Percentiles rank a stretch among this genome's conserved stretches.
phyloP scores from a whole-genome alignment of 2,888 invertebrate genomes.

The Oithona nana region DNA sequence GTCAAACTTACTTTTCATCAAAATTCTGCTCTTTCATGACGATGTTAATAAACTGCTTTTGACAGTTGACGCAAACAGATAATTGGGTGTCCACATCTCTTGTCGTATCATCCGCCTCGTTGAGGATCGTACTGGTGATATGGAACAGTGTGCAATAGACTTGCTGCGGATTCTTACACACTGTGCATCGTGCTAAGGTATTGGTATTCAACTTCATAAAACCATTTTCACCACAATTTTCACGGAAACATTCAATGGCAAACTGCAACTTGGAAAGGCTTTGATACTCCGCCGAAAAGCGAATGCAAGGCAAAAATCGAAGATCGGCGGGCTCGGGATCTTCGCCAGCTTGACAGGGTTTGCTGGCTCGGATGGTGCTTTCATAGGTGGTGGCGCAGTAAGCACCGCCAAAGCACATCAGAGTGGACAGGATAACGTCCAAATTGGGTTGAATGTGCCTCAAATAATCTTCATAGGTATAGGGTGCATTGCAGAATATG shows the following conservation, averaged over 20 bases:
- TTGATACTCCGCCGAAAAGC: conserved; percentile 5
- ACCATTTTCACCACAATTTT: conserved; percentile 13
- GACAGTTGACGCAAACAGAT: conserved; percentile 13
- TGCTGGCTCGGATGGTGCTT: neutral
- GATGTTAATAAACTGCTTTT: conserved; percentile 16
- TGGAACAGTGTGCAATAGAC: conserved; percentile 12
- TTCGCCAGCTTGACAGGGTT: neutral
- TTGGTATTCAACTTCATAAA: conserved; percentile 1
- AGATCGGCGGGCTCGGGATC: conserved; percentile 6
- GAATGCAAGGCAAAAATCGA: conserved; percentile 13
- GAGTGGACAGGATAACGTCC: conserved; percentile 1
- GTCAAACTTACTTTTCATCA: no score
- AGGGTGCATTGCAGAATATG: conserved; percentile 8
- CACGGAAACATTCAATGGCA: conserved; percentile 10
- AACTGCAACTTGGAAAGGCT: conserved; percentile 10
- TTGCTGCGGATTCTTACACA: neutral
- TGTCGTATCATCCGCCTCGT: neutral
- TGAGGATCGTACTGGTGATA: conserved; percentile 2
- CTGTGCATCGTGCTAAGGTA: conserved; percentile 1
- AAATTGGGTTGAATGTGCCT: conserved; percentile 9
- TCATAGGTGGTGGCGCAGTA: conserved; percentile 12
- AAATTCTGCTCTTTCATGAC: conserved; percentile 13
- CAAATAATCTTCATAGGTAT: conserved; percentile 12
- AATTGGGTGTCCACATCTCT: conserved; percentile 9
- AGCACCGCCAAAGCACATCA: conserved; percentile 12